Evolutionary conservation across 2,888 invertebrate species (phyloP), one percentile per base, ranked within the genome.

Genomic region (Cantharis rufa): DNA sequence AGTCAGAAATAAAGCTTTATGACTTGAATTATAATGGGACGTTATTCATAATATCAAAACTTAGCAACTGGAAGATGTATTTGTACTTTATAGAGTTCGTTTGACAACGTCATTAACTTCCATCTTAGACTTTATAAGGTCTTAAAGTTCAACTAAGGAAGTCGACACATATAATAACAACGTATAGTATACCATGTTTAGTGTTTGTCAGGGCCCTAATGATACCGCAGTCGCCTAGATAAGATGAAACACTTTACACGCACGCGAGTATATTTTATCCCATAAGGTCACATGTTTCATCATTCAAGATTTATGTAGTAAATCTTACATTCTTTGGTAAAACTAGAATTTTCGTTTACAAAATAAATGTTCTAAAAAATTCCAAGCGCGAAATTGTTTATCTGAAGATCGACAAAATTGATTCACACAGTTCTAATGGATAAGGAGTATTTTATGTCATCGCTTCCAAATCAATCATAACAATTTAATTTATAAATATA

Each of bases 121-220:
- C 75, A 72, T 72, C 72, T 72, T 64, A 72, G 64, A 75, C 74
- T 78, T 78, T 78, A 78, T 61, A 72, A 78, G 61, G 75, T 71
- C 72, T 78, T 78, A 78, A 78, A 78, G 78, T 78, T 75, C 75
- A 64, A 32, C 24, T 62, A 78, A 78, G 75, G 71, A 70, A 70
- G 63, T 62, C 61, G 62, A 68, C 74, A 70, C 74, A 74, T 69
- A 71, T 74, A 77, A 77, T 74, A 74, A 69, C 61, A 77, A 77
- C 74, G 62, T 77, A 69, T 61, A 69, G 24, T 74, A 74, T 71
- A 70, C 69, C 70, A 72, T 73, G 70, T 69, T 73, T 74, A 74
- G 77, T 77, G 71, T 77, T 66, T 77, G 74, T 74, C 68, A 62
- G 32, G 62, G 15, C 72, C 61, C 66, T 77, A 77, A 77, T 74